Percentiles rank a stretch among this genome's conserved stretches.
Conservation (phyloP, 2,888 invertebrate genomes). For the Sesia bembeciformis region DNA sequence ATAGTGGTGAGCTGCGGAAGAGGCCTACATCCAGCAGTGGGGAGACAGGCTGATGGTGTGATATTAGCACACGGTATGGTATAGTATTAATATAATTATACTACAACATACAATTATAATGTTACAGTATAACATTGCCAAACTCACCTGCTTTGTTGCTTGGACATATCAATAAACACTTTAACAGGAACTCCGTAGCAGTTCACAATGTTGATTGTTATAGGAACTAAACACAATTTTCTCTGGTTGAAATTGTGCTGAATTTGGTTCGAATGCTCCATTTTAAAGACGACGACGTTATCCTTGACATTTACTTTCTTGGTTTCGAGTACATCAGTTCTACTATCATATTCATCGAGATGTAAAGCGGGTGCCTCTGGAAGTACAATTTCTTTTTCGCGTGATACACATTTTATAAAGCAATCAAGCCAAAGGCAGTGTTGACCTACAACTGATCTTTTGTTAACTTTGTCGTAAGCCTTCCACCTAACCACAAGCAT, state of each 20-base stretch:
- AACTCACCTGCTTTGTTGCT: slow-evolving; percentile 69
- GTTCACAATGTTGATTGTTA: slow-evolving; percentile 79
- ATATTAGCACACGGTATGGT: too few relatives aligned
- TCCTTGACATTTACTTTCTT: slow-evolving; percentile 41
- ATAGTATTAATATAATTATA: too few relatives aligned
- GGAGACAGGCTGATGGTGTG: too few relatives aligned
- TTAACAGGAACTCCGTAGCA: slow-evolving; percentile 74
- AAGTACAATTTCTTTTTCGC: slow-evolving; percentile 36
- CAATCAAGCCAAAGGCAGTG: slow-evolving; percentile 78
- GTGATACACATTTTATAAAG: slow-evolving; percentile 70
- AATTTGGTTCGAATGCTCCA: slow-evolving; percentile 73
- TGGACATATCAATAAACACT: slow-evolving; percentile 76
- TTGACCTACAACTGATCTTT: slow-evolving; percentile 78
- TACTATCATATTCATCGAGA: slow-evolving; percentile 42
- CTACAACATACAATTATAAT: too few relatives aligned
- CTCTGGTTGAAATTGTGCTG: slow-evolving; percentile 76
- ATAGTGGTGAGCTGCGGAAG: too few relatives aligned
- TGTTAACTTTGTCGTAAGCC: slow-evolving; percentile 71
- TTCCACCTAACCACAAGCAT: slow-evolving; percentile 71
- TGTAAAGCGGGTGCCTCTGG: slow-evolving; percentile 48
- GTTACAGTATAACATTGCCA: neutral
- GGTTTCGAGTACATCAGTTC: slow-evolving; percentile 25
- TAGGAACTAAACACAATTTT: slow-evolving; percentile 79
- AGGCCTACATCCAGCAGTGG: too few relatives aligned
- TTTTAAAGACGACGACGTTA: slow-evolving; percentile 71